These are phyloP conservation scores for Athrips mouffetella DNA, from an alignment of 2,888 invertebrate genomes.

Conservation along the genomic window DNA sequence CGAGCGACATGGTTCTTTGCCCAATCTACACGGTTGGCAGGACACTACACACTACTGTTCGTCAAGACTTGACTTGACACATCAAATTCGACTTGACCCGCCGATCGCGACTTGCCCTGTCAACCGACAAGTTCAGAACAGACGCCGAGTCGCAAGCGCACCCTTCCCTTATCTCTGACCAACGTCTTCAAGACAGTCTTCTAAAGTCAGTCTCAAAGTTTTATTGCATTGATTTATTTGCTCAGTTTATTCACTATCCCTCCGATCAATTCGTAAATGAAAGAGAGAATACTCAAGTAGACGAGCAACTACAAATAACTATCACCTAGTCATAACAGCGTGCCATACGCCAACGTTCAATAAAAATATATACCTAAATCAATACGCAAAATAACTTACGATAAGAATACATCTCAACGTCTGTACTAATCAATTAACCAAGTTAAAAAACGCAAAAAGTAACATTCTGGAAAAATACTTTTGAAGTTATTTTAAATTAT, in stretches of 20 bases:
- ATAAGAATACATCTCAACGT: constrained; percentile 57
- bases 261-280: constrained; percentile 41
- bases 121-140: too few relatives aligned
- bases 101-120: too few relatives aligned
- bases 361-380: constrained; percentile 52
- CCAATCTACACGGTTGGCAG: neutral
- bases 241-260: constrained; percentile 50
- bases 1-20: neutral
- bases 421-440: constrained; percentile 54
- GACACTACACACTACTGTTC: neutral
- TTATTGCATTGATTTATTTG: constrained; percentile 72
- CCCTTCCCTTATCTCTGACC: constrained; percentile 31
- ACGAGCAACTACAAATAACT: constrained; percentile 42
- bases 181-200: constrained; percentile 74
- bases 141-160: neutral
- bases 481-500: constrained; percentile 70
- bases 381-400: constrained; percentile 62
- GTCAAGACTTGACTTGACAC: too few relatives aligned
- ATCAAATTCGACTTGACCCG: too few relatives aligned
- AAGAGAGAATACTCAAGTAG: constrained; percentile 41
- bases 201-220: constrained; percentile 76
- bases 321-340: constrained; percentile 38
- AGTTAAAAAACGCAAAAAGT: constrained; percentile 66
- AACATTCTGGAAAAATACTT: constrained; percentile 76
- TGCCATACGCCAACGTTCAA: constrained; percentile 36